These are phyloP conservation scores for Epinephelus fuscoguttatus DNA, from an alignment of 2,113 vertebrate genomes.

Conservation along the genomic window DNA sequence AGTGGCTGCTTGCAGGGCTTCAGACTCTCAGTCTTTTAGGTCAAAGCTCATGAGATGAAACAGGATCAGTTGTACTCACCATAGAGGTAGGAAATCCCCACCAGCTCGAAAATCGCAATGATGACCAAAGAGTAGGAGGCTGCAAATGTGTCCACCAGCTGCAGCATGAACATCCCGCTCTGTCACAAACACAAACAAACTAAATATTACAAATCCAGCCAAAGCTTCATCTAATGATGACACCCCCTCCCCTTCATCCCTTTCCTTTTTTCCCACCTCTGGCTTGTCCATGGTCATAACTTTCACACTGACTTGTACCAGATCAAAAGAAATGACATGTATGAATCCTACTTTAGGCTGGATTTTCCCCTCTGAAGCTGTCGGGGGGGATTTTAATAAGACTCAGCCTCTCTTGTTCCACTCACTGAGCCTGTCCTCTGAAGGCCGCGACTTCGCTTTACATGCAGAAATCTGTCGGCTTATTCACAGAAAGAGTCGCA, in stretches of 20 bases:
- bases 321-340: conserved; percentile 30
- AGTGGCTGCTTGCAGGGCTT: background rate
- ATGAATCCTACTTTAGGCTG: conserved; percentile 22
- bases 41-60: background rate
- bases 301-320: conserved; percentile 1
- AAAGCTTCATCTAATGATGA: background rate
- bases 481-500: conserved; percentile 29
- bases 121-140: conserved; percentile 83
- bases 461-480: conserved; percentile 45
- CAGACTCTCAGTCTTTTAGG: background rate
- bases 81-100: conserved; percentile 81
- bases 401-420: conserved; percentile 42
- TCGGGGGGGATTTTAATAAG: conserved; percentile 48
- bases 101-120: conserved; percentile 80
- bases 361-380: conserved; percentile 24
- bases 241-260: too few relatives aligned
- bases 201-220: background rate
- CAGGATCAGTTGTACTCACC: conserved; percentile 62
- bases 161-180: conserved; percentile 82
- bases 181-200: conserved; percentile 33
- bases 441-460: conserved; percentile 18
- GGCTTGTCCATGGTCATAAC: background rate
- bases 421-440: conserved; percentile 37
- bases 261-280: background rate
- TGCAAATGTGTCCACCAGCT: conserved; percentile 80